These are phyloP conservation scores for Crepidodera aurea DNA, from an alignment of 2,888 invertebrate species.

Conservation along the genomic window DNA sequence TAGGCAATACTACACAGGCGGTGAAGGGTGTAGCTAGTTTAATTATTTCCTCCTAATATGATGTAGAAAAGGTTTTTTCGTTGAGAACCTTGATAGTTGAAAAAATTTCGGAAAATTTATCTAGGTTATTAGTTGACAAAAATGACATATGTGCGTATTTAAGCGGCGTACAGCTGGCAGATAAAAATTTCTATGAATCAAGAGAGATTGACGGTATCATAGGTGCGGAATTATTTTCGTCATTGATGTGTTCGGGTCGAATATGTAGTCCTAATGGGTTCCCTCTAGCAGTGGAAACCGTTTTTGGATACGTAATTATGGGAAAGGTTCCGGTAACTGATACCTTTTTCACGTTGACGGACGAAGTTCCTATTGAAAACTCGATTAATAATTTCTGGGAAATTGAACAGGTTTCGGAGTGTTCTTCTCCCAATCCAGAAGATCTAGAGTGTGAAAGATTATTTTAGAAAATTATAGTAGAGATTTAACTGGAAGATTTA, in stretches of 20 bases:
- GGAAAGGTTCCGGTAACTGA: background rate
- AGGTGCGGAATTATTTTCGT: background rate
- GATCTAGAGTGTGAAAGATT: background rate
- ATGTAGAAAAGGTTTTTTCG: background rate
- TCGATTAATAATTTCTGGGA: background rate
- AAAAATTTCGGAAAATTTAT: background rate
- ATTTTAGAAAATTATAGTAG: background rate
- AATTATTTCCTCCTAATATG: background rate
- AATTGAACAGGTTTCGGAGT: background rate
- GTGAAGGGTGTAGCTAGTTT: background rate
- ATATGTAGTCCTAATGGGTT: background rate
- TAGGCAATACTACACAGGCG: background rate
- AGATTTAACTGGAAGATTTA: background rate
- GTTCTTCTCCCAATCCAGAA: background rate
- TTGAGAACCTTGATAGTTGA: background rate
- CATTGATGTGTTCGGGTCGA: background rate
- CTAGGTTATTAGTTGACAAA: background rate
- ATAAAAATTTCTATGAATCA: background rate
- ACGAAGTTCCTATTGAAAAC: background rate
- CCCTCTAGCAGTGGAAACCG: background rate
- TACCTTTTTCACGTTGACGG: background rate
- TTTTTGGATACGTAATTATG: background rate
- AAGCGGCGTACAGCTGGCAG: background rate
- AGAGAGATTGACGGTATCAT: background rate
- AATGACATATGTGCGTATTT: too few species aligned